Conservation (phyloP, 2,797 vertebrate genomes). For the Takifugu rubripes region DNA sequence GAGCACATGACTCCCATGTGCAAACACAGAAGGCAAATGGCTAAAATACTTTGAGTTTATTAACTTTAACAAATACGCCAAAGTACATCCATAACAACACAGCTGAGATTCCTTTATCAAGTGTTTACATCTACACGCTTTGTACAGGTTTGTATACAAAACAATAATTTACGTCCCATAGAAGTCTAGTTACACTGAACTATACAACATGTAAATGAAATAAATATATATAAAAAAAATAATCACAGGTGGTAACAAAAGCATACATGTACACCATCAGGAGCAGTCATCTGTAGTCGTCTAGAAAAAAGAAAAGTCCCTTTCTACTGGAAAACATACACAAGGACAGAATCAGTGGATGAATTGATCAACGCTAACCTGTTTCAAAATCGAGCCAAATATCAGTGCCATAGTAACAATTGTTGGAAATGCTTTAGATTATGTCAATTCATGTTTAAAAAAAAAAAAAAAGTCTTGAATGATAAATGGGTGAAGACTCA, state of each 20-base stretch:
- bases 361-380: conserved; percentile 24
- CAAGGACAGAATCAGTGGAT: conserved; percentile 30
- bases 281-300: conserved; percentile 56
- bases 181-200: conserved; percentile 81
- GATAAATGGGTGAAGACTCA: too few relatives aligned
- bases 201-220: conserved; percentile 82
- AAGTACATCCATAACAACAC: conserved; percentile 81
- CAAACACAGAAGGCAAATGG: conserved; percentile 59
- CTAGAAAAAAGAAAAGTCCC: conserved; percentile 53
- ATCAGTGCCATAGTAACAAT: conserved; percentile 14
- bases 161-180: conserved; percentile 99
- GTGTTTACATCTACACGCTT: conserved; percentile 95
- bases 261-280: conserved; percentile 65
- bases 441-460: conserved; percentile 13
- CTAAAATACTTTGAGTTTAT: conserved; percentile 97
- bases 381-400: conserved; percentile 17
- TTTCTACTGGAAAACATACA: conserved; percentile 60
- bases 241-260: conserved; percentile 66
- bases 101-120: conserved; percentile 77
- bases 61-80: conserved; percentile 86
- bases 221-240: conserved; percentile 78
- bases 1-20: background rate
- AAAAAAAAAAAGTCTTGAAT: too few relatives aligned
- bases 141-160: conserved; percentile 98
- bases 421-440: conserved; percentile 8